Percentiles rank a stretch among this genome's conserved stretches.
These are phyloP conservation scores for Microchrysa polita DNA, from an alignment of 2,888 invertebrate genomes.

Conservation along the genomic window DNA sequence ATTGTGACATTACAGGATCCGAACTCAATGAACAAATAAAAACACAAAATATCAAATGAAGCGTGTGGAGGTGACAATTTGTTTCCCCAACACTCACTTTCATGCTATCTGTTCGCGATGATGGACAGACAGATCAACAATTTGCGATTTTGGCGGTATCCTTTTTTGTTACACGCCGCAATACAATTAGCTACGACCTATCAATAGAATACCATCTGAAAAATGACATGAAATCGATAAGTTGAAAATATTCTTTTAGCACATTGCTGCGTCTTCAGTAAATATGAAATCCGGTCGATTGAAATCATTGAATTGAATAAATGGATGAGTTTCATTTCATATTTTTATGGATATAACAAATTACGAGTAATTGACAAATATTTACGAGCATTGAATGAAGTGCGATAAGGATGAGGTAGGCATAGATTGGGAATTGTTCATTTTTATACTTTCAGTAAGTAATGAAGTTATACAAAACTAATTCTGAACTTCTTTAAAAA, in stretches of 20 bases:
- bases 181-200: slow-evolving; percentile 22
- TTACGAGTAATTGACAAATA: no score
- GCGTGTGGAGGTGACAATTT: slow-evolving; percentile 31
- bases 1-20: not conserved
- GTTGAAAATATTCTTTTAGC: not conserved
- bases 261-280: not conserved
- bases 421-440: no score
- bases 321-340: not conserved
- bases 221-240: slow-evolving; percentile 28
- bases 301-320: slow-evolving; percentile 4
- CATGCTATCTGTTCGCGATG: slow-evolving; percentile 22
- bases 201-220: slow-evolving; percentile 21
- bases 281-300: not conserved
- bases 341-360: no score
- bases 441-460: no score
- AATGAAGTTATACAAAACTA: no score
- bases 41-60: slow-evolving; percentile 18
- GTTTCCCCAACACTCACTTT: not conserved
- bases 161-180: slow-evolving; percentile 23
- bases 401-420: no score
- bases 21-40: not conserved
- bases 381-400: no score
- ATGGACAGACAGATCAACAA: slow-evolving; percentile 36
- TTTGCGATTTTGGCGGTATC: slow-evolving; percentile 29
- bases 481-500: no score